Base-by-base conservation (phyloP, 2,113 vertebrate species). In the Chloroceryle aenea region DNA sequence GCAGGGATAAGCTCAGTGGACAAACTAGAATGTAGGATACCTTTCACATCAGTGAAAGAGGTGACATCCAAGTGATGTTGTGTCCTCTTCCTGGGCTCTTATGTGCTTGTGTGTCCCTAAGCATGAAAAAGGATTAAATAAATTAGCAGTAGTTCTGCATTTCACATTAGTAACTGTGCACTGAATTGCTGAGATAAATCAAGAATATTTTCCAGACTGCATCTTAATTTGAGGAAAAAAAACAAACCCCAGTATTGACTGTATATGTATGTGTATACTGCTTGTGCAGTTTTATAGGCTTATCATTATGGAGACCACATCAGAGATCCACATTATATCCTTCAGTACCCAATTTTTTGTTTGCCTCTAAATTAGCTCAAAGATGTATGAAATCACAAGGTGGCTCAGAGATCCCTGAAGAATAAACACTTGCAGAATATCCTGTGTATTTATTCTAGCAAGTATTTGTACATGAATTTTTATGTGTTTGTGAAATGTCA, bases 211-310 rank as follows among this genome's bases (percentile, higher is more conserved):
- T 91, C 62, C 52, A 83, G 34, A 25, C 36, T 63, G 19, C 6
- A 2, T 30, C 18, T 93, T 85, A 40, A 79, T 74, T 77, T 62
- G 40, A 73, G 18, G 59, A 5, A 26, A 63, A 63, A 80, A 69
- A 38, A 0, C 4, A 50, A n/a, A 9, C 10, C 14, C 9, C 0
- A 4, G 4, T 71, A 32, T 67, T 87, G 71, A 47, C 15, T 53
- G 4, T 26, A 36, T 48, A 25, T 7, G 43, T 38, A 7, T 19
- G 6, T 25, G 3, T 36, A 52, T 48, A 75, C 23, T 34, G 7
- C 40, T 72, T 62, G 5, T 88, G 69, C 8, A 85, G 25, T 47
- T 89, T 79, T 34, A 53, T 40, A 64, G 36, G 13, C 52, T 63
- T 75, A 34, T 20, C 34, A 20, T 85, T 72, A 47, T 6, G 9